Base-by-base conservation (phyloP, 2,113 vertebrate genomes). In the Ia io region DNA sequence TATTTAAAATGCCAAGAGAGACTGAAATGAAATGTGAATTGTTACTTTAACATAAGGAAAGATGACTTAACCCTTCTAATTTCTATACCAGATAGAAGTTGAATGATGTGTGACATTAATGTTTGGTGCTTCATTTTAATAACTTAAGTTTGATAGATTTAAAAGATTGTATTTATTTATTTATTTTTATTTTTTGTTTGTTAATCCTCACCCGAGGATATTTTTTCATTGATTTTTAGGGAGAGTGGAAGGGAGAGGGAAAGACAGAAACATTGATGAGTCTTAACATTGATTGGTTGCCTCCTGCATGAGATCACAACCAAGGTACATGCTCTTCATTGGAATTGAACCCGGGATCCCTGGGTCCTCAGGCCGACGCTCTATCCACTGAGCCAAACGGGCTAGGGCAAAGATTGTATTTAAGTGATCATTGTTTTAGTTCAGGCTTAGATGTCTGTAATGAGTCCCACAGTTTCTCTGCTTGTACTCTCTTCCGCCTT, bases 1-100 rank as follows among this genome's bases (percentile, higher is more conserved):
- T 89, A 77, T 42, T 87, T 94, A 84, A 94, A 95, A 93, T 95
- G n/a, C 9, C 20, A n/a, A 59, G 61, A 59, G 53, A 91, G 22
- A 67, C 28, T 93, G 69, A 95, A 91, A 79, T 93, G 71, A 94
- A 91, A 79, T 23, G 22, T 87, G 63, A 87, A 85, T 96, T 93
- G n/a, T 87, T 92, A 73, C 35, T 91, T 9, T 79, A 30, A 84
- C 93, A 70, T 42, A 89, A 51, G 44, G 30, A 93, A 94, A 69
- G 82, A 28, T 95, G 53, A 88, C 14, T 78, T 84, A 94, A n/a
- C 20, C 20, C 35, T 93, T 93, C 3, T 73, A 89, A 56, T 92
- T 89, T 86, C 32, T 51, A 10, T 86, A 65, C 37, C 63, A 89
- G 28, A 65, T 63, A 70, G 28, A 97, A 91, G 20, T 84, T 90